These are phyloP conservation scores for Scatophagus argus DNA, from an alignment of 2,113 vertebrate genomes.

Conservation along the genomic window DNA sequence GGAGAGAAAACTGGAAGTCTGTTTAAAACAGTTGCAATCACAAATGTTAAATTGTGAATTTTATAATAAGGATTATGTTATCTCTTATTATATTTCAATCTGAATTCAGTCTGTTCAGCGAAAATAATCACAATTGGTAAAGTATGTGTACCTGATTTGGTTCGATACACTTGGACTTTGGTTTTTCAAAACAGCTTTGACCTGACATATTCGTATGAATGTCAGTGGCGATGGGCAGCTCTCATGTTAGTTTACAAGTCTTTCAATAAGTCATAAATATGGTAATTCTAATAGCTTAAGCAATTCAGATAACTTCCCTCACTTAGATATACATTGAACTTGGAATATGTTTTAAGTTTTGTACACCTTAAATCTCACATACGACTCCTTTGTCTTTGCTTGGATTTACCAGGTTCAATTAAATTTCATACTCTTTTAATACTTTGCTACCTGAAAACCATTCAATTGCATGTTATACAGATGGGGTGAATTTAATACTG, in stretches of 20 bases:
- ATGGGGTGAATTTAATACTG: neutral
- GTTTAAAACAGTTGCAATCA: neutral
- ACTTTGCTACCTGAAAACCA: neutral
- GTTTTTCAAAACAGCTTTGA: too few relatives aligned
- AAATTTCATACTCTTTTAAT: neutral
- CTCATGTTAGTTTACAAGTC: neutral
- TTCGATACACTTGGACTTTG: too few relatives aligned
- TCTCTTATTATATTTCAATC: too few relatives aligned
- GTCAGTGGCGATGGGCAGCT: neutral
- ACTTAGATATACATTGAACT: too few relatives aligned
- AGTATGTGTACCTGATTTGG: too few relatives aligned
- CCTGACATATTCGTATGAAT: neutral
- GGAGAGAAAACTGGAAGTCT: too few relatives aligned
- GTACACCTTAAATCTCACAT: neutral
- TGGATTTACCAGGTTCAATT: neutral
- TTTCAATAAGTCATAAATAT: neutral
- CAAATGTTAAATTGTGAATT: too few relatives aligned
- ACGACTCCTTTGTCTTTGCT: neutral
- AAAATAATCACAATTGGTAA: too few relatives aligned
- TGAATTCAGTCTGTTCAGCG: neutral
- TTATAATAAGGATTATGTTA: too few relatives aligned
- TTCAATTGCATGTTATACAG: neutral
- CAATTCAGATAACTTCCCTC: too few relatives aligned
- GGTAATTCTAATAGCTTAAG: too few relatives aligned
- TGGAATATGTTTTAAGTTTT: neutral